Evolutionary conservation across 2,888 invertebrate species (phyloP).

Genomic region (Caenorhabditis sp.): DNA sequence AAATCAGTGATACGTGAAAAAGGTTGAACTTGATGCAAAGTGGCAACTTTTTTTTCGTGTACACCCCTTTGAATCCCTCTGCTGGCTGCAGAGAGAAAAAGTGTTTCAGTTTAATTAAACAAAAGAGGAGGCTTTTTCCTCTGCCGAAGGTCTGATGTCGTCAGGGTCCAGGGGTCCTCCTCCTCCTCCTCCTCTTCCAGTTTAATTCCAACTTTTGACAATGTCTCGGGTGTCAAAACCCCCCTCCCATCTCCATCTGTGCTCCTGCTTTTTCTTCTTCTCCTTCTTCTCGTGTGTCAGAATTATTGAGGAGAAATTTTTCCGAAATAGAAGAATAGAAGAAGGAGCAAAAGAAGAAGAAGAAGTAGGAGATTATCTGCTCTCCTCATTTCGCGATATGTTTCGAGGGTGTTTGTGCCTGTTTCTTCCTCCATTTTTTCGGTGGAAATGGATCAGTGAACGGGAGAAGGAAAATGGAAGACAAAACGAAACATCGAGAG

Average conservation of each 20-base stretch:
- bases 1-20: constrained; percentile 42
- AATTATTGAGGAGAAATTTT: constrained; percentile 3
- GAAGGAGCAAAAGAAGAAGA: background rate
- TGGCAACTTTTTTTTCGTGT: constrained; percentile 20
- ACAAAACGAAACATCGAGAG: constrained; percentile 10
- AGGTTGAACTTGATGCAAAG: constrained; percentile 30
- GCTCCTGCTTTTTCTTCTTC: background rate
- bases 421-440: constrained; percentile 6
- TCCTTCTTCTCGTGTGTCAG: constrained; percentile 49
- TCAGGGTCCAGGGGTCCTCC: background rate
- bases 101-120: constrained; percentile 22
- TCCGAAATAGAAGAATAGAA: background rate
- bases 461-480: background rate
- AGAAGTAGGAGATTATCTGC: constrained; percentile 24
- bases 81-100: background rate
- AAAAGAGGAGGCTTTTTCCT: constrained; percentile 5
- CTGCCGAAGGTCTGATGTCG: background rate
- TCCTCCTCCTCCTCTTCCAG: constrained; percentile 4
- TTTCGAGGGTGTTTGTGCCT: constrained; percentile 23
- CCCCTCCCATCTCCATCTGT: too few species aligned
- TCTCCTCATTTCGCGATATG: background rate
- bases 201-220: constrained; percentile 58
- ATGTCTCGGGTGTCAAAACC: constrained; percentile 49
- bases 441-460: constrained; percentile 33
- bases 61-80: background rate